Conservation (phyloP, 2,113 vertebrate genomes). For the Okapia johnstoni region DNA sequence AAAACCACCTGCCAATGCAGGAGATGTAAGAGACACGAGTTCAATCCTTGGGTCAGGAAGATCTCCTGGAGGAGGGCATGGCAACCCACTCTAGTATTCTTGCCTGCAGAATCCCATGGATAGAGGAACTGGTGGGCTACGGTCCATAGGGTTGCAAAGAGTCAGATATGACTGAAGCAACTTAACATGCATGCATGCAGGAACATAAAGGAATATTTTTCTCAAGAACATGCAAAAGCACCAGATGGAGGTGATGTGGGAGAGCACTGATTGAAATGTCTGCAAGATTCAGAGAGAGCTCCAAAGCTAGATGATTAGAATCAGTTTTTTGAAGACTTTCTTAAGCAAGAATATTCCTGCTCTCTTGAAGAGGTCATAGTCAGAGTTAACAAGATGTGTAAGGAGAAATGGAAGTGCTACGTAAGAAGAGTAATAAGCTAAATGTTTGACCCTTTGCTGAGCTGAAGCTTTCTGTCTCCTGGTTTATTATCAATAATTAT, state of each 20-base stretch:
- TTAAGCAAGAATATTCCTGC: background rate
- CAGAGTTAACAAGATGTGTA: background rate
- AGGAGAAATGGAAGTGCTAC: background rate
- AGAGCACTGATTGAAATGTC: background rate
- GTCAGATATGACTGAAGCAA: background rate
- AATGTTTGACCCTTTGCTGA: background rate
- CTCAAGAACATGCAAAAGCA: background rate
- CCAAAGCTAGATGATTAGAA: background rate
- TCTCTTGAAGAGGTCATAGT: background rate
- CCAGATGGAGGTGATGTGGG: background rate
- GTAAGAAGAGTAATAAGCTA: background rate
- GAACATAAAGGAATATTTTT: background rate
- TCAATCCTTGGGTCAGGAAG: background rate
- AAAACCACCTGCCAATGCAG: background rate
- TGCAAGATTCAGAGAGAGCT: background rate
- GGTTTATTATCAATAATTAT: background rate
- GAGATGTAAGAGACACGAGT: accelerated
- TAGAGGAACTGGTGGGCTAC: background rate
- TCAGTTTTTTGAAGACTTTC: background rate
- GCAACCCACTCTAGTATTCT: background rate
- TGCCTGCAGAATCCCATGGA: background rate
- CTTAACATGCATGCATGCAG: background rate
- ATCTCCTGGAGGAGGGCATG: background rate
- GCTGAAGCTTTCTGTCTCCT: background rate
- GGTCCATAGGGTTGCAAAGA: background rate